Percentiles rank a stretch among this genome's conserved stretches.
phyloP scores from a whole-genome alignment of 2,797 vertebrate genomes.

The Clarias laeviceps region DNA sequence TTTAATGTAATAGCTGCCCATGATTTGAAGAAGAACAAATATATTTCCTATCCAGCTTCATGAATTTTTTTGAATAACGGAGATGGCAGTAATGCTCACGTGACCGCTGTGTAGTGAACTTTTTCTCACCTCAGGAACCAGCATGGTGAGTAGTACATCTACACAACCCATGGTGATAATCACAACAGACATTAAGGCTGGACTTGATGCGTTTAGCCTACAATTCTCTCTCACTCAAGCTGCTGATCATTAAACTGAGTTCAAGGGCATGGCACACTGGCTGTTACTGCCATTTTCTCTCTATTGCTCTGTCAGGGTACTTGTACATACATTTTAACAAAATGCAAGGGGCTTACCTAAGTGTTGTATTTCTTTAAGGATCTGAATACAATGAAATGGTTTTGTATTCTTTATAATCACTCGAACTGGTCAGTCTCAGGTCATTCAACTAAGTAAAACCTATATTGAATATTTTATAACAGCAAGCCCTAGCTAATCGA shows the following conservation, averaged over 20 bases:
- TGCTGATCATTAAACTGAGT: slow-evolving; percentile 38
- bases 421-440: slow-evolving; percentile 60
- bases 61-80: slow-evolving; percentile 41
- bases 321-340: slow-evolving; percentile 54
- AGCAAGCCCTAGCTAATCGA: slow-evolving; percentile 38
- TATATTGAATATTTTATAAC: slow-evolving; percentile 55
- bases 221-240: slow-evolving; percentile 20
- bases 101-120: slow-evolving; percentile 42
- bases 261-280: slow-evolving; percentile 49
- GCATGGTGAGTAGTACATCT: slow-evolving; percentile 49
- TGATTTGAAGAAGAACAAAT: slow-evolving; percentile 29
- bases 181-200: slow-evolving; percentile 29
- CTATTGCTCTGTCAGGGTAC: slow-evolving; percentile 57
- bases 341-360: slow-evolving; percentile 50
- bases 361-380: slow-evolving; percentile 47
- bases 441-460: slow-evolving; percentile 56
- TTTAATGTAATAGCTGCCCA: slow-evolving; percentile 39
- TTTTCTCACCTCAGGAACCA: slow-evolving; percentile 60
- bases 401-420: slow-evolving; percentile 56
- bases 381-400: slow-evolving; percentile 33
- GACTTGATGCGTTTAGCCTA: slow-evolving; percentile 13
- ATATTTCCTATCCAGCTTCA: slow-evolving; percentile 36
- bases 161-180: slow-evolving; percentile 29
- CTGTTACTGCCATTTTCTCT: slow-evolving; percentile 49
- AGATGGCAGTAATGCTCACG: slow-evolving; percentile 49